phyloP scores from a whole-genome alignment of 2,113 vertebrate genomes.

The Genyomyrus donnyi region DNA sequence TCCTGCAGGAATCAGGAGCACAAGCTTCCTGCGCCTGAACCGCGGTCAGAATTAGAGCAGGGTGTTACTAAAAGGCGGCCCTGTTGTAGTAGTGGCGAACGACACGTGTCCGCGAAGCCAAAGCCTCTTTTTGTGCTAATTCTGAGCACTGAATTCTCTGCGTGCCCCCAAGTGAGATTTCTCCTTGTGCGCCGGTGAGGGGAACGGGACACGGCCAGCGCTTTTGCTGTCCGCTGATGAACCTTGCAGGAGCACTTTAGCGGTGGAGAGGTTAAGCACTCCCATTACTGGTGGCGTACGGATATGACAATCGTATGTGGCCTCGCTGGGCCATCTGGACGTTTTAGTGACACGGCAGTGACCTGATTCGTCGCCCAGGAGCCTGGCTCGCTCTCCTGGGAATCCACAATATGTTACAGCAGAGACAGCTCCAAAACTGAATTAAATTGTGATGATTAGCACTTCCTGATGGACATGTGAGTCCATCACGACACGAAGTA shows the following conservation, averaged over 20 bases:
- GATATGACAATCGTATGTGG: background rate
- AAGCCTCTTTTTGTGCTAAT: background rate
- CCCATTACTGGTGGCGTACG: background rate
- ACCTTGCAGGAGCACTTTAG: background rate
- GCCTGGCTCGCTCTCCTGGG: background rate
- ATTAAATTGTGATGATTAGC: background rate
- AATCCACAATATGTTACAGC: background rate
- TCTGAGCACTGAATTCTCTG: background rate
- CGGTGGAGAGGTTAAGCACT: background rate
- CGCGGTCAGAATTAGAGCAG: background rate
- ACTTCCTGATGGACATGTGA: background rate
- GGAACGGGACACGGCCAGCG: background rate
- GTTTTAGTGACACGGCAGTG: background rate
- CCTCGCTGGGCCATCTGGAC: background rate
- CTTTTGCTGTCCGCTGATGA: background rate
- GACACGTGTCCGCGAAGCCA: background rate
- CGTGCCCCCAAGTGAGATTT: conserved; percentile 1
- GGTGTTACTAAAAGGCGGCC: background rate
- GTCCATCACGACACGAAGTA: background rate
- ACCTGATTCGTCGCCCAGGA: background rate
- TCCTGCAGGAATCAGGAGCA: background rate
- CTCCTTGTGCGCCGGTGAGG: background rate
- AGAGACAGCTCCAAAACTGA: background rate
- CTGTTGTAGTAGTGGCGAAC: background rate
- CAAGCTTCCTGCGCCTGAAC: background rate